Evolutionary conservation across 1,140 invertebrate genomes (phyloP), one percentile per base, ranked within the genome.

Genomic region (Bombus vancouverensis): DNA sequence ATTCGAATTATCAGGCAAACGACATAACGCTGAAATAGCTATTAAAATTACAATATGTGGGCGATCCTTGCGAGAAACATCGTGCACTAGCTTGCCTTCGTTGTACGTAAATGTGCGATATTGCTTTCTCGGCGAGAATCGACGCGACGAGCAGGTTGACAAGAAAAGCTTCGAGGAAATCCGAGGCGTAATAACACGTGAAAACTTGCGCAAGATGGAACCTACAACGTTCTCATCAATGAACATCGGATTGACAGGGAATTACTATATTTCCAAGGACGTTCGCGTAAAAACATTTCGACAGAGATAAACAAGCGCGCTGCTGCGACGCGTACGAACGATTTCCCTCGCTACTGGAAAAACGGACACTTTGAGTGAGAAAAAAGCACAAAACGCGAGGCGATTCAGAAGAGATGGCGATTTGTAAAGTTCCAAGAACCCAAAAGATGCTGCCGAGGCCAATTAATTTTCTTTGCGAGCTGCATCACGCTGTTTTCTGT

Each of bases 191-290:
- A 85, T 88, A 81, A 85, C 81, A 85, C 44, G 68, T 25, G 44
- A 44, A 57, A 71, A 81, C 32, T 25, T 72, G 59, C 44, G 32
- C 39, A 12, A 44, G 47, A 25, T 32, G 65, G 53, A 53, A 9
- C 44, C 74, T 37, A 65, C 57, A n/a, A 81, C n/a, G 65, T 79
- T 53, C 83, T 62, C 53, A 28, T 74, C 82, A 37, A 65, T 81
- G 73, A 82, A 79, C 74, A 85, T 74, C 57, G 59, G 65, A 85
- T 57, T 42, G 73, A 84, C 57, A 22, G 37, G 59, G 66, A 87
- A 81, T 88, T 18, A 12, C 10, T 88, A 81, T 80, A 71, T n/a
- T 18, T 44, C 42, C 57, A 53, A 62, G 47, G 44, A 13, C 12
- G 32, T 37, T 39, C 25, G 53, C 25, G n/a, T 13, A 37, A 6